Evolutionary conservation across 2,797 vertebrate genomes (phyloP).

Genomic region (Anguilla pacifica): DNA sequence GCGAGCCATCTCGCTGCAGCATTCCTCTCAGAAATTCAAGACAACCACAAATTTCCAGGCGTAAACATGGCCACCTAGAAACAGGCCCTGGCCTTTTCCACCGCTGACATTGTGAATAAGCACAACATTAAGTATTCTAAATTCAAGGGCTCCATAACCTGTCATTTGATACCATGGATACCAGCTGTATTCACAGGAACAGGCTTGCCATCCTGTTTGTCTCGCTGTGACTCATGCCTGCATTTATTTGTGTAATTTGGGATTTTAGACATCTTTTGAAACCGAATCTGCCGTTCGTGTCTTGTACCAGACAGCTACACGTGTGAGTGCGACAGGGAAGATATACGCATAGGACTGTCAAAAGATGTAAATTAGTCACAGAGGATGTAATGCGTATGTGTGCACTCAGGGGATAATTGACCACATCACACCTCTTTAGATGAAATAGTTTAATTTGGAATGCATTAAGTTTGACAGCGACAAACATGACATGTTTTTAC

Average conservation of each 20-base stretch:
- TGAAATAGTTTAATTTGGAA: neutral
- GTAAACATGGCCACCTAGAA: conserved; percentile 17
- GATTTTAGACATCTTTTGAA: conserved; percentile 29
- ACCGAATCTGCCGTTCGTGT: conserved; percentile 6
- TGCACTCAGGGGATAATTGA: neutral
- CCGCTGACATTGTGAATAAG: conserved; percentile 24
- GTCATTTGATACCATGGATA: conserved; percentile 1
- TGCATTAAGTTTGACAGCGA: neutral
- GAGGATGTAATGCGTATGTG: conserved; percentile 49
- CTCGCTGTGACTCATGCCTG: neutral
- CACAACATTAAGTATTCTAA: conserved; percentile 10
- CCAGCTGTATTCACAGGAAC: conserved; percentile 17
- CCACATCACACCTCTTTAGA: neutral
- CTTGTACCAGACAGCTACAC: neutral
- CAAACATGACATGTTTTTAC: neutral
- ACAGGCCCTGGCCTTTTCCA: conserved; percentile 4
- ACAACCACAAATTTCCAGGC: neutral
- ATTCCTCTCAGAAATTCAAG: neutral
- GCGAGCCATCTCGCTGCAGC: neutral
- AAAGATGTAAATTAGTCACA: conserved; percentile 61
- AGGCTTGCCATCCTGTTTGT: conserved; percentile 3
- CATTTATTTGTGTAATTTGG: conserved; percentile 21
- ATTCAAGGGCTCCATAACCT: conserved; percentile 12
- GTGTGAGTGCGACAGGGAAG: neutral
- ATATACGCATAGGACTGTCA: conserved; percentile 14